These are phyloP conservation scores for Coenonympha glycerion DNA, from an alignment of 2,888 invertebrate genomes.

Conservation along the genomic window DNA sequence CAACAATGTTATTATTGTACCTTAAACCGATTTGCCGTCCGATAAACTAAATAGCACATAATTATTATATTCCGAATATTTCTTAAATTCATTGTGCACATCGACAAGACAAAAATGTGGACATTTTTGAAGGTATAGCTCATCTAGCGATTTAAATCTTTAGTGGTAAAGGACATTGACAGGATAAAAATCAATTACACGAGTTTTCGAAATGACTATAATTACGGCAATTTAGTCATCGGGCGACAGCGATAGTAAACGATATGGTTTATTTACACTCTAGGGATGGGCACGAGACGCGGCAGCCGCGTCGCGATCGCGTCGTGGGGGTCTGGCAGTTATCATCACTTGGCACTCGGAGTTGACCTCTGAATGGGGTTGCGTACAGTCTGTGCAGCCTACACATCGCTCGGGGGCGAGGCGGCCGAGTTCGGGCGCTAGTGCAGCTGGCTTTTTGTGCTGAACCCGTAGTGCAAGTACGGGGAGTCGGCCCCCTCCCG, in stretches of 20 bases:
- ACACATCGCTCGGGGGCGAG: constrained; percentile 68
- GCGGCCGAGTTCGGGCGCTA: constrained; percentile 64
- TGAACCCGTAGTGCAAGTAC: constrained; percentile 79
- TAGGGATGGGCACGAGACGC: not conserved
- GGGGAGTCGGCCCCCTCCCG: constrained; percentile 77
- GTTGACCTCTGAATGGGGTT: constrained; percentile 20
- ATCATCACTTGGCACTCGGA: constrained; percentile 11
- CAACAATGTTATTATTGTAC: constrained; percentile 26
- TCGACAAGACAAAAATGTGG: no score
- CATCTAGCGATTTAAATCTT: no score
- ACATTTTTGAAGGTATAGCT: no score
- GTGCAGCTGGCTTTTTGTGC: constrained; percentile 71
- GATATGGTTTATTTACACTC: constrained; percentile 32
- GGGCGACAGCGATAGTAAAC: no score
- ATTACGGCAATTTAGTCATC: no score
- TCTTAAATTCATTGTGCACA: no score
- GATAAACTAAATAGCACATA: no score
- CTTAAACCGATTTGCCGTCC: no score
- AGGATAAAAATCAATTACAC: no score
- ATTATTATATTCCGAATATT: no score
- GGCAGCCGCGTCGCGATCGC: not conserved
- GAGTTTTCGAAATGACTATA: no score
- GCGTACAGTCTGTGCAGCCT: constrained; percentile 37
- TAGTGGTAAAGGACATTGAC: no score
- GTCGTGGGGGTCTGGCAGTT: constrained; percentile 19